Base-by-base conservation (phyloP, 2,888 invertebrate species). In the Scrobipalpa atriplicella region DNA sequence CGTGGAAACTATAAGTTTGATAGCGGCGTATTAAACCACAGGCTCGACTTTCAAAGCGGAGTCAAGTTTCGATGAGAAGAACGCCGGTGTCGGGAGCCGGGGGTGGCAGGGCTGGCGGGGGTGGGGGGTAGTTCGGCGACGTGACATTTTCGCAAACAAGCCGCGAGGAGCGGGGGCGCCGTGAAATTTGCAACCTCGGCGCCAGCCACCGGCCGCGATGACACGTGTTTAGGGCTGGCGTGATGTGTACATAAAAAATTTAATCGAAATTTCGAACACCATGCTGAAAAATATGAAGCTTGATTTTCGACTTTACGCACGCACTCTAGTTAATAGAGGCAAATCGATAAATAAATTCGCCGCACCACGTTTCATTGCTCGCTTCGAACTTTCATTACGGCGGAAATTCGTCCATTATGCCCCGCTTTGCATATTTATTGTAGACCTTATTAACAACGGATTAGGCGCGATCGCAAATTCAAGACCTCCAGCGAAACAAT, bases 61-160 rank as follows among this genome's bases (percentile, higher is more conserved):
- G 80, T 82, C 80, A 78, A 80, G 83, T 86, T 85, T 82, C 83
- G 77, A 76, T 74, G 77, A 79, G 79, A 82, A 80, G 78, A 47
- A 79, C 78, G 80, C 78, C 78, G 80, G 77, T 72, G 73, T 64
- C 67, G 73, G 69, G 71, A 71, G 63, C 69, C 69, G 72, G 71
- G 72, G 68, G 71, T 67, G 69, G 71, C 70, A 69, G 67, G 70
- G 68, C 68, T 69, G 70, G 69, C 71, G 70, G 69, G 69, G 66
- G 69, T 68, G 72, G 72, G 66, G 70, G 69, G 72, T 73, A 70
- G 71, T 73, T 75, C 76, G 71, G 76, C 80, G 82, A 87, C 86
- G 88, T 88, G 89, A 87, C 86, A 89, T 87, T 87, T 84, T 86
- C 84, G 83, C 85, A 88, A 89, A 89, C 85, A 87, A 86, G 83